phyloP scores from a whole-genome alignment of 2,113 vertebrate species.

The Esox niger region DNA sequence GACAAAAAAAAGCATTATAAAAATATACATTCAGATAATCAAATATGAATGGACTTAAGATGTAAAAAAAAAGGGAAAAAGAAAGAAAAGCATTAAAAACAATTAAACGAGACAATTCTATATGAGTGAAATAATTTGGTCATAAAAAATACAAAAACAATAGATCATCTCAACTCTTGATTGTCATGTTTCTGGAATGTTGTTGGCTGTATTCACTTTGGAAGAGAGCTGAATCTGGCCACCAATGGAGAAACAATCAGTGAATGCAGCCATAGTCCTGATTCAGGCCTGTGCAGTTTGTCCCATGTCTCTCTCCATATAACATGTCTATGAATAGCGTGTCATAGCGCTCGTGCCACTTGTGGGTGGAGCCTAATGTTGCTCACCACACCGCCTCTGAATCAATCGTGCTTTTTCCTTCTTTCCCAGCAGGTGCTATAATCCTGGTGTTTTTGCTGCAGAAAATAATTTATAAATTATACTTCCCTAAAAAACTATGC shows the following conservation, averaged over 20 bases:
- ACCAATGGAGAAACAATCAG: slow-evolving; percentile 25
- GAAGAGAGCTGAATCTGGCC: slow-evolving; percentile 39
- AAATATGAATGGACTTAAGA: slow-evolving; percentile 55
- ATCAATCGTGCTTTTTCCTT: slow-evolving; percentile 5
- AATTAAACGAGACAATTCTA: slow-evolving; percentile 43
- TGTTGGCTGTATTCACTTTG: slow-evolving; percentile 43
- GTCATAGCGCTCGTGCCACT: slow-evolving; percentile 39
- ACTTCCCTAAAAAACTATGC: neutral
- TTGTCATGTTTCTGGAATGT: slow-evolving; percentile 53
- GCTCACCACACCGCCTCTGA: slow-evolving; percentile 44
- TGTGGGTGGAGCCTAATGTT: slow-evolving; percentile 47
- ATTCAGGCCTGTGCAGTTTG: slow-evolving; percentile 32
- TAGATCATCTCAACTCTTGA: slow-evolving; percentile 34
- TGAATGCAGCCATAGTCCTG: slow-evolving; percentile 34
- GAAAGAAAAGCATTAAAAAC: slow-evolving; percentile 34
- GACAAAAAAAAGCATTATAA: slow-evolving; percentile 53
- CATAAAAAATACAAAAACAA: slow-evolving; percentile 17
- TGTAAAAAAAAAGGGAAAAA: slow-evolving; percentile 46
- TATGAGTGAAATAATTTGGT: slow-evolving; percentile 43
- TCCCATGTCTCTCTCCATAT: slow-evolving; percentile 45
- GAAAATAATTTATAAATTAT: neutral
- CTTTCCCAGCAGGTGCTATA: slow-evolving; percentile 38
- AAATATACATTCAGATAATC: slow-evolving; percentile 73
- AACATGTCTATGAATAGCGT: slow-evolving; percentile 20
- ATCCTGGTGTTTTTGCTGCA: slow-evolving; percentile 41